Percentiles rank a stretch among this genome's conserved stretches.
Conservation (phyloP, 2,113 vertebrate species). For the Ginglymostoma cirratum region DNA sequence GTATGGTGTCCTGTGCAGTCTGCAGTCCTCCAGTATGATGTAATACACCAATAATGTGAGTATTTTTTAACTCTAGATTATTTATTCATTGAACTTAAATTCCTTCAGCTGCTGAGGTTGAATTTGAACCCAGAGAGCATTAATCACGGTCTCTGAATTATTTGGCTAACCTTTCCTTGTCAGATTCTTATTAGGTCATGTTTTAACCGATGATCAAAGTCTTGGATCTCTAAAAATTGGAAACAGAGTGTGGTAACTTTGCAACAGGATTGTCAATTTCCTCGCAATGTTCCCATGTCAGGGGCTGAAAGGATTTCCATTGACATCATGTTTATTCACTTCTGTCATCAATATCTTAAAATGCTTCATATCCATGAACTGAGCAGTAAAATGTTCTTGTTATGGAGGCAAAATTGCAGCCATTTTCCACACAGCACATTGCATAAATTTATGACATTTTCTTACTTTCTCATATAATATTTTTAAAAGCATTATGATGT, state of each 20-base stretch:
- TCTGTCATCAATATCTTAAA: neutral
- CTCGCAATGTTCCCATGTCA: neutral
- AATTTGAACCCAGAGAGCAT: too few species aligned
- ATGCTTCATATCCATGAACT: neutral
- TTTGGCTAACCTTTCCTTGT: neutral
- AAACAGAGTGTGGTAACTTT: neutral
- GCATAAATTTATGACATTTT: neutral
- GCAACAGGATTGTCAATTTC: neutral
- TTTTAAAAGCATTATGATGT: neutral
- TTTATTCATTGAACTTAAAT: too few species aligned
- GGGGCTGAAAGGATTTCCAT: neutral
- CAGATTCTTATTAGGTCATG: neutral
- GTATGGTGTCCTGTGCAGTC: too few species aligned
- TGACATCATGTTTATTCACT: neutral
- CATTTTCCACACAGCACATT: neutral
- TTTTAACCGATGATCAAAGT: neutral
- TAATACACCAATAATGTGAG: too few species aligned
- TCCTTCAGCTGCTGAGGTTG: too few species aligned
- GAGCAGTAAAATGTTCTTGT: neutral
- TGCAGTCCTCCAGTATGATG: too few species aligned
- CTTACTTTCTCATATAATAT: neutral
- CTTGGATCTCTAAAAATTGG: neutral
- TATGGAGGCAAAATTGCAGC: neutral
- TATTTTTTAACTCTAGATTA: too few species aligned
- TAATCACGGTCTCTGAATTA: neutral